Base-by-base conservation (phyloP, 2,888 invertebrate genomes). In the Alviniconcha strummeri region DNA sequence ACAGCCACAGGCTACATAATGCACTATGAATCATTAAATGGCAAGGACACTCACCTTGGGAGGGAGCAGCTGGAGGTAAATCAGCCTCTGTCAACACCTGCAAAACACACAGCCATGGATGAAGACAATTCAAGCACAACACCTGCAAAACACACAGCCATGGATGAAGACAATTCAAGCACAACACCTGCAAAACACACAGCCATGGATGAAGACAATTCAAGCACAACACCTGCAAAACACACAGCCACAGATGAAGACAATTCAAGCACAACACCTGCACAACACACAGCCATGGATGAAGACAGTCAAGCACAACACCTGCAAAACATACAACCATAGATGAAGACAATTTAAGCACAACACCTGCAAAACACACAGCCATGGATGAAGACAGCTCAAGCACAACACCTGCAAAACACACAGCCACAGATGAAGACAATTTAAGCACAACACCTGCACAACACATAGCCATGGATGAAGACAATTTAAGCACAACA, bases 11-110 rank as follows among this genome's bases (percentile, higher is more conserved):
- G 36, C 36, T 36, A 36, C 0, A 3, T 36, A 36, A 36, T 36
- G 36, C 36, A 36, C 36, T 36, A 36, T 36, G 3, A 36, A 36
- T 36, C 64, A 64, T 64, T 13, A 64, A 64, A 64, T 64, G 64
- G 64, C n/a, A n/a, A 69, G 1, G 17, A 69, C 15, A 69, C 69
- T n/a, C 6, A 69, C 69, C 69, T 69, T 69, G 13, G n/a, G n/a
- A 13, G n/a, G 6, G 9, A 6, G n/a, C n/a, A 17, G 17, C 6
- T 69, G 69, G 69, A 7, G 69, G 69, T 15, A 69, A 17, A 4
- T 69, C 69, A 69, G 69, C 69, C 69, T 69, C 69, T 69, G 69
- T 69, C 69, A 69, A 17, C 7, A 69, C 69, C 69, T 69, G 69
- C n/a, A n/a, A 9, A 13, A n/a, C 69, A 69, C 15, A n/a, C 69